Base-by-base conservation (phyloP, 1,140 invertebrate genomes). In the Pseudobourletiella spinata region DNA sequence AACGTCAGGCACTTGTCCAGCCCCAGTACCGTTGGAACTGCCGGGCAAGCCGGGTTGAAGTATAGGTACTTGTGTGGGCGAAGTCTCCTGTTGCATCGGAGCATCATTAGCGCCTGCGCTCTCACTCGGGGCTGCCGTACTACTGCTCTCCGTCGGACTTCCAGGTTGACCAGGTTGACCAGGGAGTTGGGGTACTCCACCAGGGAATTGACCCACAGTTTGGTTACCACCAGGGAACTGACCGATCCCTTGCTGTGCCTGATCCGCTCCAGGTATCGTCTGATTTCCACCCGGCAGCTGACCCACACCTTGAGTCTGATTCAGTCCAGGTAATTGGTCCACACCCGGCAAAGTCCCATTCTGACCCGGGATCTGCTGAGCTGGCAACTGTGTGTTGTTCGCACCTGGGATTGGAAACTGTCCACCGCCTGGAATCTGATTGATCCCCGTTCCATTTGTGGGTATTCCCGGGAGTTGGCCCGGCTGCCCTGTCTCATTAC, bases 311-410 rank as follows among this genome's bases (percentile, higher is more conserved):
- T 1, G 29, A 56, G 54, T 56, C n/a, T 39, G 35, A 18, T 39
- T 39, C n/a, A 39, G n/a, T 39, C 35, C 35, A 39, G 35, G 35
- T 39, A 39, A 39, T 46, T 57, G 56, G 48, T 55, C 52, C 3
- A 35, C n/a, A 3, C 52, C 52, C n/a, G 52, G 28, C 39, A 20
- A n/a, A n/a, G 28, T 55, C 25, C 32, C 29, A 18, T 6, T 24
- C 16, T 25, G 50, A 16, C 22, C 24, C 4, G 14, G 44, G 22
- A 22, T 8, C 22, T 48, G 44, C 14, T 11, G 22, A 30, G 6
- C 24, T 3, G 50, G 30, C 4, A 32, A 2, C 28, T 29, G 3
- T 20, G 52, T 14, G 11, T 28, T 15, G 14, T 54, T 11, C 8
- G 8, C 8, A 14, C 52, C 52, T 26, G 50, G 50, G 15, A 29